These are phyloP conservation scores for Hydraecia micacea DNA, from an alignment of 2,888 invertebrate species.

Conservation along the genomic window DNA sequence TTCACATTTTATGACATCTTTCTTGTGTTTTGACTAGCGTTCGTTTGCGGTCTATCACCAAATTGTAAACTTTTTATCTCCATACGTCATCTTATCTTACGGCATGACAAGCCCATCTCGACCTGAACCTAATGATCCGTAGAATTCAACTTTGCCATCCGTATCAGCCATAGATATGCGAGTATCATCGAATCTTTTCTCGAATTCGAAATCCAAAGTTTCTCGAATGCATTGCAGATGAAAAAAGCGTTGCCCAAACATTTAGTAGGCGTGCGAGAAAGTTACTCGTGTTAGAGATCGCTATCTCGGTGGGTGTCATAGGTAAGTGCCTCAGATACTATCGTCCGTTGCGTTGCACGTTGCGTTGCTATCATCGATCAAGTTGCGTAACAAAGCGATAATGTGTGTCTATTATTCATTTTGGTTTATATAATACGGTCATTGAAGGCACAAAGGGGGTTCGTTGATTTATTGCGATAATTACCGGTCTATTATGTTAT, in stretches of 20 bases:
- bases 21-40: too few relatives aligned
- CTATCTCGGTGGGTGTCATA: slow-evolving; percentile 80
- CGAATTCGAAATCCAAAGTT: slow-evolving; percentile 49
- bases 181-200: slow-evolving; percentile 10
- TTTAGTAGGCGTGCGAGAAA: slow-evolving; percentile 77
- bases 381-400: slow-evolving; percentile 69
- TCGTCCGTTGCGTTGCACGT: slow-evolving; percentile 55
- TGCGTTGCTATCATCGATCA: slow-evolving; percentile 68
- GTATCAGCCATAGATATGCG: not conserved
- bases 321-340: slow-evolving; percentile 68
- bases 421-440: slow-evolving; percentile 56
- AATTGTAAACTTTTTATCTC: not conserved
- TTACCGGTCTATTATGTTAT: slow-evolving; percentile 41
- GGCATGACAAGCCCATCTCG: slow-evolving; percentile 18
- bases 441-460: slow-evolving; percentile 40
- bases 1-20: not conserved
- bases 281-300: slow-evolving; percentile 73
- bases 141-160: slow-evolving; percentile 7
- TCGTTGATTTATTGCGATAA: slow-evolving; percentile 46
- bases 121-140: slow-evolving; percentile 30
- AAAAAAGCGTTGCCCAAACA: slow-evolving; percentile 60
- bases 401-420: slow-evolving; percentile 68
- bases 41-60: not conserved
- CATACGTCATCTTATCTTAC: slow-evolving; percentile 8
- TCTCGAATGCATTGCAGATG: slow-evolving; percentile 49